A percentile compares a stretch with the other conserved stretches of the same genome.
Conservation (phyloP, 2,888 invertebrate genomes). For the Odontomyia ornata region DNA sequence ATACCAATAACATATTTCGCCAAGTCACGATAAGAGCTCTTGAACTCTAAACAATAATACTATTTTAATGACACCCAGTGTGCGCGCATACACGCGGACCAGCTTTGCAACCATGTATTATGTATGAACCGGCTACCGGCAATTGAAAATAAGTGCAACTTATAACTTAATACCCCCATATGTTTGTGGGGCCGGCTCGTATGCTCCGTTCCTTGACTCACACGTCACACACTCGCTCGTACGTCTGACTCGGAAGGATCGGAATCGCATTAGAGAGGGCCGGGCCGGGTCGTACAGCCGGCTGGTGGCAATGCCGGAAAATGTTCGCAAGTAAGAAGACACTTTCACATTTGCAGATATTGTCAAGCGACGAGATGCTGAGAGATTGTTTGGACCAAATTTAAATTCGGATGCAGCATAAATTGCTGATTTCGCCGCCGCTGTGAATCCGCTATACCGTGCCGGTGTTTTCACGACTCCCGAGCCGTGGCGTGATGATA, state of each 20-base stretch:
- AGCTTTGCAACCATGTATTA: background rate
- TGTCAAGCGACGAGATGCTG: constrained; percentile 16
- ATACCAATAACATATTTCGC: too few relatives aligned
- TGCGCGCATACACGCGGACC: background rate
- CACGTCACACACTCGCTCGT: background rate
- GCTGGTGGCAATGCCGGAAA: constrained; percentile 38
- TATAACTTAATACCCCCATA: constrained; percentile 34
- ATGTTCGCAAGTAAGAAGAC: background rate
- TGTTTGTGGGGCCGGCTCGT: background rate
- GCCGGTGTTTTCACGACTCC: too few relatives aligned
- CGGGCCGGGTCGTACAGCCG: background rate
- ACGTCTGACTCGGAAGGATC: constrained; percentile 8
- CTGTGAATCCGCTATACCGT: background rate
- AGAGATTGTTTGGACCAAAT: constrained; percentile 34
- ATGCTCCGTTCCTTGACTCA: background rate
- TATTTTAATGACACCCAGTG: constrained; percentile 26
- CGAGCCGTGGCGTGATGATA: too few relatives aligned
- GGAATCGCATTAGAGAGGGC: too few relatives aligned
- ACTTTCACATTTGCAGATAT: constrained; percentile 18
- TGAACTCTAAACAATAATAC: background rate
- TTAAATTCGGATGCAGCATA: constrained; percentile 24
- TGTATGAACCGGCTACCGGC: constrained; percentile 11
- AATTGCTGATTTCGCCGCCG: background rate
- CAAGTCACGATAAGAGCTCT: too few relatives aligned
- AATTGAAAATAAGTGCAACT: constrained; percentile 27